phyloP scores from a whole-genome alignment of 2,797 vertebrate genomes.

The Bradypus variegatus region DNA sequence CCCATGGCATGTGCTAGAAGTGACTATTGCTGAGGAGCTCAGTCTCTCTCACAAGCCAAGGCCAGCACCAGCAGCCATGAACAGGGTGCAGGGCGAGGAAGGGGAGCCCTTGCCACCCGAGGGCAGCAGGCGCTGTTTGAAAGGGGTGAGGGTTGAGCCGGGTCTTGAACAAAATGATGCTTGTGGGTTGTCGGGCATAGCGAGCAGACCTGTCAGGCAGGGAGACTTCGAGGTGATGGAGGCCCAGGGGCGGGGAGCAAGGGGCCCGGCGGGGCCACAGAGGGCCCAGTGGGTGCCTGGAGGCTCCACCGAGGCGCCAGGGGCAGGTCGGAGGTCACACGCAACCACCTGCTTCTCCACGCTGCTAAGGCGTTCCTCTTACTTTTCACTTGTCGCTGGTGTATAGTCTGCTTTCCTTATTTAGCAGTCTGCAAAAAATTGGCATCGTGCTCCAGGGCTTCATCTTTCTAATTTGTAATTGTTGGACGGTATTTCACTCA shows the following conservation, averaged over 20 bases:
- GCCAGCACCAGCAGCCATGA: neutral
- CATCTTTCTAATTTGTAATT: neutral
- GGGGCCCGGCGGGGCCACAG: too few species aligned
- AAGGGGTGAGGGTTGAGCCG: neutral
- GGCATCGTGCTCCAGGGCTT: neutral
- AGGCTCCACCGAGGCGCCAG: too few species aligned
- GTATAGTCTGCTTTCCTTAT: neutral
- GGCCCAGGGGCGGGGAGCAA: too few species aligned
- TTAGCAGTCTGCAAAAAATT: neutral
- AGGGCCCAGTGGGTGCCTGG: too few species aligned
- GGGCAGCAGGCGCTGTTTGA: neutral
- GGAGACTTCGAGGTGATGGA: too few species aligned
- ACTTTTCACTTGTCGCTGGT: neutral
- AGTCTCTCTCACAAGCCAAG: neutral
- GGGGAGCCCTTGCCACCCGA: neutral
- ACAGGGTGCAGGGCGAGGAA: neutral
- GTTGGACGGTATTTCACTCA: neutral
- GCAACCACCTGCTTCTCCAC: too few species aligned
- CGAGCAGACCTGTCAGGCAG: neutral
- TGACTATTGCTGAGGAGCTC: neutral
- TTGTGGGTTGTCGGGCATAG: rapidly evolving
- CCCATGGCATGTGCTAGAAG: neutral
- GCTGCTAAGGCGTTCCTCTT: too few species aligned
- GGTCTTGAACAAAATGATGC: neutral
- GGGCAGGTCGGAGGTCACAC: too few species aligned